phyloP scores from a whole-genome alignment of 1,140 invertebrate species.

The Psilanteris sp. region DNA sequence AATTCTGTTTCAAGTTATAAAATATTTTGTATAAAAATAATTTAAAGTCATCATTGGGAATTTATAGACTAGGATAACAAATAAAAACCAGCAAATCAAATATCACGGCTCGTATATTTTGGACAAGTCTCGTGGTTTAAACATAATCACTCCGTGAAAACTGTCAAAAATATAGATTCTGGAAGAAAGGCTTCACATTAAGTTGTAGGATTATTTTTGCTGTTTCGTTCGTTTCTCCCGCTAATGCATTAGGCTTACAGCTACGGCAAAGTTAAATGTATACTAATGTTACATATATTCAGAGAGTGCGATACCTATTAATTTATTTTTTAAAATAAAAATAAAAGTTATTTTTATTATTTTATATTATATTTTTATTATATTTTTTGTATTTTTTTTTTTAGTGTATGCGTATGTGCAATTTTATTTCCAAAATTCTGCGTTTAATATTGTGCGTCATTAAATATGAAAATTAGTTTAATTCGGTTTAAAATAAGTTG shows the following conservation, averaged over 20 bases:
- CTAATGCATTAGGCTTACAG: conserved; percentile 10
- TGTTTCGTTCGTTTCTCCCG: not conserved
- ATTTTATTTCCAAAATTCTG: conserved; percentile 18
- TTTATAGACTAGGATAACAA: too few species aligned
- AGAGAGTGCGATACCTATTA: conserved; percentile 30
- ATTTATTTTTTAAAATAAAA: conserved; percentile 22
- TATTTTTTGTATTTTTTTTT: not conserved
- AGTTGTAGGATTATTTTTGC: conserved; percentile 7
- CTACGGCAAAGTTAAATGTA: conserved; percentile 17
- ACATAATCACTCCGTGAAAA: conserved; percentile 32
- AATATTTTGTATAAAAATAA: too few species aligned
- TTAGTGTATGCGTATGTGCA: not conserved
- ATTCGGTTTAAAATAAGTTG: not conserved
- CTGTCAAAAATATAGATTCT: conserved; percentile 42
- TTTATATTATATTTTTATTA: not conserved
- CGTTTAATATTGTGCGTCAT: conserved; percentile 28
- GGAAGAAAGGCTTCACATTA: conserved; percentile 22
- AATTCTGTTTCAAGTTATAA: too few species aligned
- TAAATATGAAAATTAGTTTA: conserved; percentile 19
- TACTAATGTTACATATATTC: conserved; percentile 24
- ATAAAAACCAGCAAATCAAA: conserved; percentile 17
- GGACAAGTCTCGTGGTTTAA: conserved; percentile 27
- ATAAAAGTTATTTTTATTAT: not conserved
- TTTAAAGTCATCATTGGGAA: too few species aligned
- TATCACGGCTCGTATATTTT: conserved; percentile 32